phyloP scores from a whole-genome alignment of 2,797 vertebrate species.

The Eidolon dupreanum region DNA sequence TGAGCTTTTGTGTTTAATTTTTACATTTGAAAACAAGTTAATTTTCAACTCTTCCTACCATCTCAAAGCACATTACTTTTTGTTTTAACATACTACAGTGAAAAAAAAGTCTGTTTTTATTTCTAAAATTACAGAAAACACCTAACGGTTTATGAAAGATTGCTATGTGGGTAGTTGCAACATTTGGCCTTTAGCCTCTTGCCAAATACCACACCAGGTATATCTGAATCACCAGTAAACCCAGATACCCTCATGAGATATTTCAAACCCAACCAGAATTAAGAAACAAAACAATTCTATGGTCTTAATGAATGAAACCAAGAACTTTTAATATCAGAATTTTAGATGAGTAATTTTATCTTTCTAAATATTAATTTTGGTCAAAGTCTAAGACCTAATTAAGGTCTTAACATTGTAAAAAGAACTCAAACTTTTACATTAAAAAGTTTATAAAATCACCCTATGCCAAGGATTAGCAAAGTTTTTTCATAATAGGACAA shows the following conservation, averaged over 20 bases:
- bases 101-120: slow-evolving; percentile 2
- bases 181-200: slow-evolving; percentile 41
- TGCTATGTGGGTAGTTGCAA: not conserved
- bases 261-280: slow-evolving; percentile 35
- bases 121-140: slow-evolving; percentile 54
- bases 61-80: slow-evolving; percentile 40
- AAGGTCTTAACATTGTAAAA: slow-evolving; percentile 25
- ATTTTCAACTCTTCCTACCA: slow-evolving; percentile 49
- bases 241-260: slow-evolving; percentile 24
- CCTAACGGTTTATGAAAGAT: slow-evolving; percentile 21
- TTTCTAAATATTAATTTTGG: slow-evolving; percentile 38
- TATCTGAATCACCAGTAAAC: slow-evolving; percentile 55
- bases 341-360: slow-evolving; percentile 23
- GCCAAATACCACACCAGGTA: slow-evolving; percentile 6
- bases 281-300: slow-evolving; percentile 34
- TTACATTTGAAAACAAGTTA: slow-evolving; percentile 37
- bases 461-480: not conserved
- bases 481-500: not conserved
- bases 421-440: not conserved
- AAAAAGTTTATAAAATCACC: not conserved
- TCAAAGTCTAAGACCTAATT: slow-evolving; percentile 37
- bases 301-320: slow-evolving; percentile 42
- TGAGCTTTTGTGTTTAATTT: slow-evolving; percentile 34
- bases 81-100: slow-evolving; percentile 1
- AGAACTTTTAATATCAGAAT: slow-evolving; percentile 24